Evolutionary conservation across 2,113 vertebrate species (phyloP), one percentile per base, ranked within the genome.

Genomic region (Halichoeres trimaculatus): DNA sequence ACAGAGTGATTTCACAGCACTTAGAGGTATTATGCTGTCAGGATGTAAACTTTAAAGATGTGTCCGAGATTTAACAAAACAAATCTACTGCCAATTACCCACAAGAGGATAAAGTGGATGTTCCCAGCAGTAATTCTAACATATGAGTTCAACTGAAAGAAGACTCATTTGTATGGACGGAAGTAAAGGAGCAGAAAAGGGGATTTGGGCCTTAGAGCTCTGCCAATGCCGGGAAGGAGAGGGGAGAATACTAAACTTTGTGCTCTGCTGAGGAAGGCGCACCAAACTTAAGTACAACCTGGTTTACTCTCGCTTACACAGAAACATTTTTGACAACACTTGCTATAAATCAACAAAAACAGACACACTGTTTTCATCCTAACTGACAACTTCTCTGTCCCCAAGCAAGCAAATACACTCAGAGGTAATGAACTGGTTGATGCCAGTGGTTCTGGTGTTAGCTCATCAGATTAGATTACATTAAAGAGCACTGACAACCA

Each of bases 101-200:
- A 57, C 57, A 53, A 81, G 73, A 74, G 76, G 76, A 84, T 64
- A 59, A 81, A 76, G 63, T 74, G 50, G 61, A 69, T 47, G 70
- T 78, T 80, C 60, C 55, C 74, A 35, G 74, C 67, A 59, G 87
- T 59, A 54, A 83, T 70, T 82, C 67, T 63, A 84, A 80, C 70
- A 68, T 66, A 83, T 60, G 59, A 85, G 66, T 66, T 83, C 53
- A 13, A 76, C 0, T 87, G 78, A 89, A 81, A 73, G 51, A 80
- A 77, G 23, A 54, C 86, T 92, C 66, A 90, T 92, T 89, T 83
- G 87, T 91, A 90, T 92, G 89, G 62, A 80, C 61, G 84, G 70
- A 86, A 70, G 84, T 38, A 35, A 66, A 60, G 60, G 58, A 72
- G 64, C 58, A 73, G 80, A 74, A 88, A 87, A 70, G 52, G 72